Conservation (phyloP, 2,888 invertebrate genomes). For the Biston betularia region DNA sequence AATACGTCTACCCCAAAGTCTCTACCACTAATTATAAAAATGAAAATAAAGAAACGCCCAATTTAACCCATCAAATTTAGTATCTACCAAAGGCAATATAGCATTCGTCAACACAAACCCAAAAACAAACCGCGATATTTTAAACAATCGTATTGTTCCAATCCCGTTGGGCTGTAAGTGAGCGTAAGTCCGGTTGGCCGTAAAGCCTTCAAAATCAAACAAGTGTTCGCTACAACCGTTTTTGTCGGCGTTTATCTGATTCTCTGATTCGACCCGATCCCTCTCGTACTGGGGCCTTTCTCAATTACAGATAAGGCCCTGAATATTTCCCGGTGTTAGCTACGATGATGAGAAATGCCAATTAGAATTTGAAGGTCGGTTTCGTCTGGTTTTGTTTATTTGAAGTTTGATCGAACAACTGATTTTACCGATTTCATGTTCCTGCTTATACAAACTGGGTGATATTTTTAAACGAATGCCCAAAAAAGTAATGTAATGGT, state of each 20-base stretch:
- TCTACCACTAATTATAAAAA: slow-evolving; percentile 2
- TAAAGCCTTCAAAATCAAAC: slow-evolving; percentile 68
- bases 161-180: slow-evolving; percentile 54
- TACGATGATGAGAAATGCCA: slow-evolving; percentile 51
- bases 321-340: slow-evolving; percentile 53
- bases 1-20: not conserved
- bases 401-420: not conserved
- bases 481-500: no score
- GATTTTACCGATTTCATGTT: not conserved
- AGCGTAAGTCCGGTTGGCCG: slow-evolving; percentile 57
- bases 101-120: slow-evolving; percentile 10
- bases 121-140: slow-evolving; percentile 22
- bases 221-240: slow-evolving; percentile 63
- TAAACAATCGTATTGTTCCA: slow-evolving; percentile 33
- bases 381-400: slow-evolving; percentile 13
- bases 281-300: slow-evolving; percentile 51
- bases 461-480: no score
- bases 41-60: slow-evolving; percentile 1
- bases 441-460: no score
- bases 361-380: slow-evolving; percentile 45
- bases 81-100: slow-evolving; percentile 7
- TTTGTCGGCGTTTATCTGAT: slow-evolving; percentile 58
- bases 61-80: not conserved
- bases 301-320: slow-evolving; percentile 60
- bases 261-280: slow-evolving; percentile 56